phyloP scores from a whole-genome alignment of 1,140 invertebrate genomes.

The Halictus rubicundus region DNA sequence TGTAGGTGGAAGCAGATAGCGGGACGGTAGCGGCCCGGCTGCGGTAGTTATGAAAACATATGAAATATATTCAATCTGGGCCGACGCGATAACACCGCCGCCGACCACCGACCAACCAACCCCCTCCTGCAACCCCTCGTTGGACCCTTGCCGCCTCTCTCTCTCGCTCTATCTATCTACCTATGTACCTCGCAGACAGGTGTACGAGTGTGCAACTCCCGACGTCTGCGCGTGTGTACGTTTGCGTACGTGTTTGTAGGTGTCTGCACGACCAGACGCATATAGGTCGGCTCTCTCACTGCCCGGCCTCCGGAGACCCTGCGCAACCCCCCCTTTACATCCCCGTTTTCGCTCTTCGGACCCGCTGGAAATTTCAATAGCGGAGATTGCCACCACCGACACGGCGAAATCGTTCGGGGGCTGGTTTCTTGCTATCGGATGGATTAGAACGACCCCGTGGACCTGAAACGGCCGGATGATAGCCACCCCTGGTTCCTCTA shows the following conservation, averaged over 20 bases:
- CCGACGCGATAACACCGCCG: conserved; percentile 75
- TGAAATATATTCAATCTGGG: conserved; percentile 82
- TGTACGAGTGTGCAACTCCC: background rate
- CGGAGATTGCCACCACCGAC: conserved; percentile 24
- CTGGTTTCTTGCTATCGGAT: conserved; percentile 19
- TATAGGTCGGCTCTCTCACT: conserved; percentile 20
- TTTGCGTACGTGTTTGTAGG: background rate
- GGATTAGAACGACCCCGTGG: conserved; percentile 18
- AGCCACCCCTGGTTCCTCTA: too few relatives aligned
- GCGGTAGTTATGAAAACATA: conserved; percentile 81
- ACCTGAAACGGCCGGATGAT: too few relatives aligned
- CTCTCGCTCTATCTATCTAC: background rate
- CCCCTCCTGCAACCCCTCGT: background rate
- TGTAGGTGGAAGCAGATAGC: conserved; percentile 68
- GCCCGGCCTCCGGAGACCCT: conserved; percentile 42
- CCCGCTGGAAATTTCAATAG: conserved; percentile 47
- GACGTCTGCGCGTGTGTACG: background rate
- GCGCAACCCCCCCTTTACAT: background rate
- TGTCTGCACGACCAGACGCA: background rate
- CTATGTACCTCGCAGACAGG: conserved; percentile 12
- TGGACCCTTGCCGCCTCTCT: conserved; percentile 25
- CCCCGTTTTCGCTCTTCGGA: conserved; percentile 31
- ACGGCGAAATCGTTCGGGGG: background rate
- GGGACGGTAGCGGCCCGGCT: conserved; percentile 60
- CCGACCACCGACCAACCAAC: conserved; percentile 61